Evolutionary conservation across 2,113 vertebrate genomes (phyloP), one percentile per base, ranked within the genome.

Genomic region (Eptesicus fuscus): DNA sequence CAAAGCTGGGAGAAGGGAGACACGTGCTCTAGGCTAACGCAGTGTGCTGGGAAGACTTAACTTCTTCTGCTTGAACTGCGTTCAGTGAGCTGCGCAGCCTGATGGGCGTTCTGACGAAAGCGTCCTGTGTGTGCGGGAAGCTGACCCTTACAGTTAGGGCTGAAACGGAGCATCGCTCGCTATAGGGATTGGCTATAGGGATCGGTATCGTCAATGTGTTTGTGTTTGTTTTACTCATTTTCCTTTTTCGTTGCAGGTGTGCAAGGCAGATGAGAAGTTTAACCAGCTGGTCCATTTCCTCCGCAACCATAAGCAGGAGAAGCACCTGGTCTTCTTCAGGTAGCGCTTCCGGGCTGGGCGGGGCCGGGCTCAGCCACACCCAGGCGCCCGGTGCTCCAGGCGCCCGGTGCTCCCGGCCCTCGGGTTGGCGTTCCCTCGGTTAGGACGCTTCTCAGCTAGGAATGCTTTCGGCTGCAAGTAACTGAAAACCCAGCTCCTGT

Each of bases 261-360:
- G 99, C 92, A 98, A 98, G 95, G 96, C 99, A 2, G 99, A 99
- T 88, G 98, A 99, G 90, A 99, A 99, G 92, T 99, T 99, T 94
- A 99, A 99, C 97, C 98, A 98, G 96, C 97, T 99, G 97, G 99
- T 99, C 93, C 98, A 99, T 67, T 99, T 99, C 96, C 99, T 99
- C 71, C 98, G 98, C 37, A 99, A 99, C 73, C 99, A 98, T 97
- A 99, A 99, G 86, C 98, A 99, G 7, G 99, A 99, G 86, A 99
- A 99, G 91, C 98, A 99, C 61, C 98, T 99, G 7, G 98, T 99
- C 37, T 99, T 99, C 96, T 99, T 99, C 98, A 99, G 99, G 99
- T 99, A 97, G 16, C 73, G 53, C 13, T 1, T 16, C 30, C 3
- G 44, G 37, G 18, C 74, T 22, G 20, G 47, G 16, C 6, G 22